phyloP scores from a whole-genome alignment of 2,797 vertebrate genomes.

The Heliangelus exortis region DNA sequence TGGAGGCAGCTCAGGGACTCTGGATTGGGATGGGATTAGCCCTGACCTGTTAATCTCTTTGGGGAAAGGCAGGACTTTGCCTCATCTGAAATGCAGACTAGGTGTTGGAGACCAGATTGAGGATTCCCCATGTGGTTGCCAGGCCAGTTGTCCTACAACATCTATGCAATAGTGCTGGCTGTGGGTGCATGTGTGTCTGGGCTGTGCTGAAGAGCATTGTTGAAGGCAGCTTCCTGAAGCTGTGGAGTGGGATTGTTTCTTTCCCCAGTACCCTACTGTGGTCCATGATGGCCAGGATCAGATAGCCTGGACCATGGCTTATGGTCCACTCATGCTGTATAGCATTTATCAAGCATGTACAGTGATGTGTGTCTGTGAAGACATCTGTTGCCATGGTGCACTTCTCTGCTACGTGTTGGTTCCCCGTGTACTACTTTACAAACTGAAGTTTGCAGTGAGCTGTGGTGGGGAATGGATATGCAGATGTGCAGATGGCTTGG shows the following conservation, averaged over 20 bases:
- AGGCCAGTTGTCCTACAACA: background rate
- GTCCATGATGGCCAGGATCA: background rate
- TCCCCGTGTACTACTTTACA: background rate
- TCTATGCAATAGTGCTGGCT: background rate
- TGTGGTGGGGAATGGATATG: background rate
- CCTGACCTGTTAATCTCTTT: background rate
- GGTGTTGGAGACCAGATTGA: background rate
- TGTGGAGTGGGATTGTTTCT: background rate
- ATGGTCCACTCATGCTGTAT: rapidly evolving
- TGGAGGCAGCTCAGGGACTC: background rate
- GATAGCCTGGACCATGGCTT: background rate
- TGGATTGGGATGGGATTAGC: background rate
- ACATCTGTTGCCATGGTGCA: background rate
- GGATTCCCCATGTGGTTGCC: background rate
- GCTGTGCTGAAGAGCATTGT: background rate
- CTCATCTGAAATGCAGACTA: background rate
- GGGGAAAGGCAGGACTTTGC: background rate
- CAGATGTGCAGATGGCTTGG: background rate
- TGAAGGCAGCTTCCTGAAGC: background rate
- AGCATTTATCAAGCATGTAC: background rate
- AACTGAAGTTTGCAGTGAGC: background rate
- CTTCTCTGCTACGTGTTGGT: background rate
- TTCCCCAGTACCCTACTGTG: rapidly evolving
- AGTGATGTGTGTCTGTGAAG: background rate
- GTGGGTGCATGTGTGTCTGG: background rate